These are phyloP conservation scores for Moxostoma hubbsi DNA, from an alignment of 2,797 vertebrate species.

Conservation along the genomic window DNA sequence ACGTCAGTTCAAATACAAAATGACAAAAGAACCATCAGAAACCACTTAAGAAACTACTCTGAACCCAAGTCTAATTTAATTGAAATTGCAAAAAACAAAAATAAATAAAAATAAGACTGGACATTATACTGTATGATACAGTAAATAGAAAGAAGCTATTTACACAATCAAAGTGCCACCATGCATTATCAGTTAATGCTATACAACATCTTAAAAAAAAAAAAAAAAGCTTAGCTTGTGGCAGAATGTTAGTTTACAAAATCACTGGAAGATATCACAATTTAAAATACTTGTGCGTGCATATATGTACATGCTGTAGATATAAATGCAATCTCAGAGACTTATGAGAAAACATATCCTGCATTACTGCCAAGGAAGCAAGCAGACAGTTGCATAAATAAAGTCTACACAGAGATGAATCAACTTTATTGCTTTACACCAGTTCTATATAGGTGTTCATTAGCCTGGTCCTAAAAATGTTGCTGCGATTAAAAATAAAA, in stretches of 20 bases:
- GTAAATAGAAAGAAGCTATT: too few relatives aligned
- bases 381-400: slow-evolving; percentile 57
- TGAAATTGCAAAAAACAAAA: neutral
- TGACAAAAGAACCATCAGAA: too few relatives aligned
- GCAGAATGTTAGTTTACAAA: neutral
- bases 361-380: slow-evolving; percentile 21
- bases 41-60: neutral
- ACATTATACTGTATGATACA: neutral
- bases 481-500: neutral
- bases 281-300: slow-evolving; percentile 13
- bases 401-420: slow-evolving; percentile 63
- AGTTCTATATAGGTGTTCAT: slow-evolving; percentile 34
- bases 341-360: slow-evolving; percentile 39
- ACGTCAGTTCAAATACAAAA: too few relatives aligned
- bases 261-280: neutral
- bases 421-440: slow-evolving; percentile 65
- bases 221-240: neutral
- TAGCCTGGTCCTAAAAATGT: slow-evolving; percentile 15
- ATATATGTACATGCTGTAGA: slow-evolving; percentile 17
- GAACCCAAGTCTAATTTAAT: too few relatives aligned
- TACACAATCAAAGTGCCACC: neutral
- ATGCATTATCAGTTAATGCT: neutral
- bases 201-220: neutral
- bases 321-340: slow-evolving; percentile 22
- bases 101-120: neutral